phyloP scores from a whole-genome alignment of 2,797 vertebrate species.

The Xenentodon cancila region DNA sequence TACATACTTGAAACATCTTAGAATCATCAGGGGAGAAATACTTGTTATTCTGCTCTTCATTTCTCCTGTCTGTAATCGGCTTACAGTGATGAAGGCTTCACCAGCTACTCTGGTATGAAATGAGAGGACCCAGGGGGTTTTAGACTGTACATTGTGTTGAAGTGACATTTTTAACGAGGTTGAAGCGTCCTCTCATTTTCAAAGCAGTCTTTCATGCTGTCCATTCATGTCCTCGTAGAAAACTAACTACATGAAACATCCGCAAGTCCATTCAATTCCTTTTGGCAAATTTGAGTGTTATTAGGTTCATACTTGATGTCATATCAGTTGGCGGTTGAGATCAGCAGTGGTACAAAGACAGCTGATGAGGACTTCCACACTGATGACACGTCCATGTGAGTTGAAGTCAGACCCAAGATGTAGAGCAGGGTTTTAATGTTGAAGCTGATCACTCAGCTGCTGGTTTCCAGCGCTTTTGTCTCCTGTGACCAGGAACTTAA shows the following conservation, averaged over 20 bases:
- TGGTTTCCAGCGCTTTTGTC: not conserved
- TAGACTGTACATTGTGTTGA: constrained; percentile 7
- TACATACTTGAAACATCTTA: constrained; percentile 1
- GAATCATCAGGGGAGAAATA: constrained; percentile 25
- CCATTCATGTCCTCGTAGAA: too few relatives aligned
- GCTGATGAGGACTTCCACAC: not conserved
- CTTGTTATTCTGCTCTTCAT: constrained; percentile 13
- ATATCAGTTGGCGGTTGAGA: too few relatives aligned
- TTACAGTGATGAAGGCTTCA: constrained; percentile 44
- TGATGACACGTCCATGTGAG: too few relatives aligned
- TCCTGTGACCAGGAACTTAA: not conserved
- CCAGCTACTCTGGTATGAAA: constrained; percentile 31
- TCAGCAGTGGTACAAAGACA: not conserved
- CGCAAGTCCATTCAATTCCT: too few relatives aligned
- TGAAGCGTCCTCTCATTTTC: too few relatives aligned
- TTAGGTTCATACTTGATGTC: too few relatives aligned
- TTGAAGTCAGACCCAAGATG: too few relatives aligned
- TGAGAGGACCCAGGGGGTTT: constrained; percentile 27
- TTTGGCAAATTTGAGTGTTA: too few relatives aligned
- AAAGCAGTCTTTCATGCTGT: too few relatives aligned
- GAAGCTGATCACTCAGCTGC: constrained; percentile 24
- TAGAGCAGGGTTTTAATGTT: not conserved
- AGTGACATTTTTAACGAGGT: not conserved
- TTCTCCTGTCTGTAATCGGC: constrained; percentile 41
- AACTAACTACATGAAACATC: too few relatives aligned